phyloP scores from a whole-genome alignment of 2,797 vertebrate species.

The Danio aesculapii region DNA sequence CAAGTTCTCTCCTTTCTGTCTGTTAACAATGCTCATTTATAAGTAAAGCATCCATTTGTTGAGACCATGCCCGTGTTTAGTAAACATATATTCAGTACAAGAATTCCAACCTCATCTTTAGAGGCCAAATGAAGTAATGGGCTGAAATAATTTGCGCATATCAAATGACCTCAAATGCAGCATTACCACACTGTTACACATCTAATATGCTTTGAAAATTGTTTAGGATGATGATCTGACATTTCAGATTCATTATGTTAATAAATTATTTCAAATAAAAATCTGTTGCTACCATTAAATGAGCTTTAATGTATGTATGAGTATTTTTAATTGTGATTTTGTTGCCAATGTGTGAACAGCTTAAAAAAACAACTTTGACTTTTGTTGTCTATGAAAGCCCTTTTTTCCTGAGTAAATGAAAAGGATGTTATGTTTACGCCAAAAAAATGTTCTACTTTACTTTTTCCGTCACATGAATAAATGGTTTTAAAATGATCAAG shows the following conservation, averaged over 20 bases:
- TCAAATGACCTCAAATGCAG: not conserved
- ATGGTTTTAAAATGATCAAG: no score
- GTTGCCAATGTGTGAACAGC: no score
- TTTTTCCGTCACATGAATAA: no score
- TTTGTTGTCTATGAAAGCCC: no score
- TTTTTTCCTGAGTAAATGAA: no score
- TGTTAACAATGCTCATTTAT: conserved; percentile 34
- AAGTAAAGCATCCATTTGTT: conserved; percentile 14
- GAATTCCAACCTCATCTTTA: not conserved
- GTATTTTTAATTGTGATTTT: no score
- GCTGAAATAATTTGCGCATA: conserved; percentile 5
- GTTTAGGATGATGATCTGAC: not conserved
- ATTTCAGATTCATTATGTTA: not conserved
- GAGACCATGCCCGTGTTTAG: not conserved
- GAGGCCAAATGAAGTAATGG: not conserved
- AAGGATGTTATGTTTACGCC: no score
- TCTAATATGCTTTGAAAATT: not conserved
- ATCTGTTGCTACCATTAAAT: not conserved
- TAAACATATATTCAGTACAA: conserved; percentile 17
- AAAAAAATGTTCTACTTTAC: no score
- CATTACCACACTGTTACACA: not conserved
- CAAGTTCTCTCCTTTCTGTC: conserved; percentile 17
- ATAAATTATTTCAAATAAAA: not conserved
- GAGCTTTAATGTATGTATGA: no score
- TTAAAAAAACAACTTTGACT: no score